These are phyloP conservation scores for Argyrosomus japonicus DNA, from an alignment of 2,113 vertebrate species.

Conservation along the genomic window DNA sequence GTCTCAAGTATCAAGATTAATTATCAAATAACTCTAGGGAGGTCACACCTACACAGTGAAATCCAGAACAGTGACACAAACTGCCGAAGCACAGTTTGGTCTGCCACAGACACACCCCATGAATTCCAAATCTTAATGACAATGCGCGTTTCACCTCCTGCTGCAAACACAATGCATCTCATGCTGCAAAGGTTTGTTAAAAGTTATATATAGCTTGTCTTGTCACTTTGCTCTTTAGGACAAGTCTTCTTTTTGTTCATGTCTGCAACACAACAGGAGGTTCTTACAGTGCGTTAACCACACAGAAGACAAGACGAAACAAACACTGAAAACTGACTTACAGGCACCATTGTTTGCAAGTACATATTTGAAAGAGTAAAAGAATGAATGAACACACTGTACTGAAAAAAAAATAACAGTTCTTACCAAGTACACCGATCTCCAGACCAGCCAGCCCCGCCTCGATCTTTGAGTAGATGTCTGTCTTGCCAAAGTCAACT, in stretches of 20 bases:
- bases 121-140: neutral
- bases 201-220: neutral
- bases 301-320: neutral
- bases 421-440: conserved; percentile 93
- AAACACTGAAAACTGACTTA: neutral
- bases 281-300: neutral
- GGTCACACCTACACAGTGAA: neutral
- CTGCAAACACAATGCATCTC: neutral
- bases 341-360: no score
- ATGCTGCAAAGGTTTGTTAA: neutral
- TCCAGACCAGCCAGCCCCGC: conserved; percentile 87
- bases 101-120: no score
- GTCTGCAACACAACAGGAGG: neutral
- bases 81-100: no score
- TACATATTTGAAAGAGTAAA: no score
- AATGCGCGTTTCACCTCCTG: neutral
- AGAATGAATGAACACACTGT: neutral
- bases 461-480: conserved; percentile 91
- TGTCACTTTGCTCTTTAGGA: neutral
- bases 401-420: neutral
- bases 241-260: neutral
- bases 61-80: neutral
- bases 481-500: conserved; percentile 88
- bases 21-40: no score
- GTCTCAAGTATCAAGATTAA: neutral